Percentiles rank a stretch among this genome's conserved stretches.
These are phyloP conservation scores for Auanema sp. DNA, from an alignment of 2,888 invertebrate species.

Conservation along the genomic window DNA sequence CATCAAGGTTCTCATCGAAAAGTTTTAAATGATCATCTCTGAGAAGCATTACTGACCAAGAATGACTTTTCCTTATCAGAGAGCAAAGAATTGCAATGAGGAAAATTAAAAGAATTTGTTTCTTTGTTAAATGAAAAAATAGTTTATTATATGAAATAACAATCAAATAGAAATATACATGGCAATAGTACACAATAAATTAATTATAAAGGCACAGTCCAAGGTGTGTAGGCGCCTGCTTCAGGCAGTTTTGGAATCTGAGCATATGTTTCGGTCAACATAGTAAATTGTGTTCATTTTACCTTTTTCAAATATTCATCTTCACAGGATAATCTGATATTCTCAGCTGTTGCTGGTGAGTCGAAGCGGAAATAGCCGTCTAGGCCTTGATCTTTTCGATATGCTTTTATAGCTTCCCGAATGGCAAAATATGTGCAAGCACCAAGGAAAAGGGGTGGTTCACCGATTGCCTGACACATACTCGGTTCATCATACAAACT, in stretches of 20 bases:
- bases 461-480: conserved; percentile 81
- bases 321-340: conserved; percentile 84
- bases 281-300: background rate
- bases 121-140: too few relatives aligned
- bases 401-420: conserved; percentile 78
- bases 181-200: background rate
- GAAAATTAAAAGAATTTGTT: too few relatives aligned
- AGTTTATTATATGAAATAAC: background rate
- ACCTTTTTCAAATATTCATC: conserved; percentile 70
- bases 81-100: too few relatives aligned
- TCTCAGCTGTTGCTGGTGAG: conserved; percentile 84
- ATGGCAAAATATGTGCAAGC: conserved; percentile 87
- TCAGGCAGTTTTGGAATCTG: conserved; percentile 33
- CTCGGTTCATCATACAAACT: background rate
- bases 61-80: too few relatives aligned
- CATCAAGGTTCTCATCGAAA: too few relatives aligned
- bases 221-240: conserved; percentile 33
- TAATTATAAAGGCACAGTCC: conserved; percentile 34
- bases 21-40: too few relatives aligned
- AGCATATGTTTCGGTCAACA: background rate
- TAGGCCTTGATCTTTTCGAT: conserved; percentile 69
- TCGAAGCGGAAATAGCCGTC: conserved; percentile 70
- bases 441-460: conserved; percentile 89
- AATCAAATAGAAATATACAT: background rate
- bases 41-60: too few relatives aligned